Base-by-base conservation (phyloP, 1,140 invertebrate species). In the Danaus melanippus region DNA sequence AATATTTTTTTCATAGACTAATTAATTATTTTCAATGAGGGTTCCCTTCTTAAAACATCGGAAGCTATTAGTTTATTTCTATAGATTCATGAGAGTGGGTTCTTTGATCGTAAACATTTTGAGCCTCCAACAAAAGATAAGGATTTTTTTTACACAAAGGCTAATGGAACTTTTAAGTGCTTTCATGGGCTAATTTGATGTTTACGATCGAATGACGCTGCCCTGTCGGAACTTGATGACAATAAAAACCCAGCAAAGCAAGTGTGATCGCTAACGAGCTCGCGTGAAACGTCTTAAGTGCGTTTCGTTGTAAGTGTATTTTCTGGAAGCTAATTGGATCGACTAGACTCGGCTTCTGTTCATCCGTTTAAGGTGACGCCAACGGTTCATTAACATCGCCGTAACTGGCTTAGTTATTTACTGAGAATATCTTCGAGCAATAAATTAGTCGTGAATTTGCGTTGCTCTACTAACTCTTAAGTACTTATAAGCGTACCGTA, bases 321-420 rank as follows among this genome's bases (percentile, higher is more conserved):
- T 74, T 71, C 71, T 65, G 67, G 64, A 70, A 56, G 61, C 52
- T 84, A 84, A 84, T 84, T 84, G 79, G 78, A 84, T 84, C 58
- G 66, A 60, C 69, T 61, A 67, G 70, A 66, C 71, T 71, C 66
- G 79, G 72, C 76, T 84, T 82, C 78, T 69, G 66, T 70, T 82
- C 69, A 84, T 79, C 81, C 81, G 71, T 78, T 81, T 83, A 83
- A 72, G 74, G 67, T 64, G 72, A 64, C 69, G 62, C 58, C 58
- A 71, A 76, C 69, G 72, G 71, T 81, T 84, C 76, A 79, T 84
- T 83, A 81, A 69, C 58, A 66, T 53, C 64, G 74, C 74, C 77
- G 75, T 80, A 76, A 76, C 67, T 45, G 43, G 51, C 46, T 53
- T 49, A 32, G 21, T 41, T 12, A 40, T 15, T 15, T 47, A 17